Conservation (phyloP, 1,140 invertebrate genomes). For the Tribolium castaneum region DNA sequence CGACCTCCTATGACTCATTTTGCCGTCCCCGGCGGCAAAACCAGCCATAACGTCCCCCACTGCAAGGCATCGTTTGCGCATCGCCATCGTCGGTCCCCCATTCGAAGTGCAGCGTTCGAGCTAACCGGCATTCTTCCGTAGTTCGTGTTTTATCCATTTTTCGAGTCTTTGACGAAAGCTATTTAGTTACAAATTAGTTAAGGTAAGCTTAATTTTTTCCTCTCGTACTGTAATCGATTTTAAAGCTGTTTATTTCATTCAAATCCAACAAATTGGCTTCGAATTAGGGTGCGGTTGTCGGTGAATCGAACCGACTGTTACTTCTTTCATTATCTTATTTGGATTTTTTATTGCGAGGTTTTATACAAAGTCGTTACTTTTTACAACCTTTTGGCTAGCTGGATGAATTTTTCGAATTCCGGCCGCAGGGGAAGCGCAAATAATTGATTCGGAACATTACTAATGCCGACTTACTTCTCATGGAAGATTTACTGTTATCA, state of each 20-base stretch:
- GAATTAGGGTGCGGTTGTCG: conserved; percentile 37
- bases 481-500: neutral
- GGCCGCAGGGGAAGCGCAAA: neutral
- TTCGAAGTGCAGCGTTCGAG: conserved; percentile 31
- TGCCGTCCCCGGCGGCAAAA: neutral
- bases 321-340: conserved; percentile 20
- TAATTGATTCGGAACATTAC: neutral
- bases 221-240: neutral
- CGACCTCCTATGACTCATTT: neutral
- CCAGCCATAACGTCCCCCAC: conserved; percentile 8
- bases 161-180: neutral
- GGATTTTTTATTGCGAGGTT: conserved; percentile 21
- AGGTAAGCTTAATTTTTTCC: conserved; percentile 14
- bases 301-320: conserved; percentile 1
- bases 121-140: neutral
- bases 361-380: neutral
- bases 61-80: conserved; percentile 34
- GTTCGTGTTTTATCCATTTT: neutral
- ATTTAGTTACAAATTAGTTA: neutral
- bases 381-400: neutral
- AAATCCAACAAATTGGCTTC: neutral
- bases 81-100: conserved; percentile 11
- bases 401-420: neutral
- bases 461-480: neutral
- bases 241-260: neutral